A percentile compares a stretch with the other conserved stretches of the same genome.
These are phyloP conservation scores for Drosophila athabasca DNA, from an alignment of 1,140 invertebrate genomes.

Conservation along the genomic window DNA sequence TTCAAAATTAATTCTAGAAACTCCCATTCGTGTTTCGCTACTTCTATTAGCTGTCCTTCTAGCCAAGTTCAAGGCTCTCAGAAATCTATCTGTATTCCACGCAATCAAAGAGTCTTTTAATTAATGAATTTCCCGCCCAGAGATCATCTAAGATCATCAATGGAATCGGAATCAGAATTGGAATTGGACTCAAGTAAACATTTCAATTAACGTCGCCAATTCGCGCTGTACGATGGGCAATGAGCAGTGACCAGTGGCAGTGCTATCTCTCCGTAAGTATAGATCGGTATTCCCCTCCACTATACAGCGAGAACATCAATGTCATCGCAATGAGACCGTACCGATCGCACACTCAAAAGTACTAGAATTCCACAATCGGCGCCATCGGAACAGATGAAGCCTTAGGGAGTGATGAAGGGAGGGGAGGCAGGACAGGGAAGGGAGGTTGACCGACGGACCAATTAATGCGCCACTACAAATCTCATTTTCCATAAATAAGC, in stretches of 20 bases:
- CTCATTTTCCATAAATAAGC: slow-evolving; percentile 72
- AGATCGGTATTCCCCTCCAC: slow-evolving; percentile 8
- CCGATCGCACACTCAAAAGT: slow-evolving; percentile 7
- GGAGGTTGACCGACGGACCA: slow-evolving; percentile 15
- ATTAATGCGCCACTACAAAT: slow-evolving; percentile 71
- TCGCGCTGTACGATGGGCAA: background rate
- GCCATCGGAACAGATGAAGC: slow-evolving; percentile 37
- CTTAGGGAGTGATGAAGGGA: background rate
- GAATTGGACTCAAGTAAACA: slow-evolving; percentile 25
- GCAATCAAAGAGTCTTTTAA: background rate
- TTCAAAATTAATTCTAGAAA: too few relatives aligned
- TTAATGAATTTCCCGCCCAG: background rate
- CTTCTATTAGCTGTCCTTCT: too few relatives aligned
- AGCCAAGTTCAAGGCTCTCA: too few relatives aligned
- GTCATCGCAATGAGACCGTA: slow-evolving; percentile 61
- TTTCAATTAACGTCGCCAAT: slow-evolving; percentile 46
- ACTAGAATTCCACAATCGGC: slow-evolving; percentile 57
- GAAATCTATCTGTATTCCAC: background rate
- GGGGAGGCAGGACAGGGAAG: background rate
- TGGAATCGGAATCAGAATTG: too few relatives aligned
- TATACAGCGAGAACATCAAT: slow-evolving; percentile 50
- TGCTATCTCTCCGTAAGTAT: slow-evolving; percentile 4
- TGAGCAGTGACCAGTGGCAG: background rate
- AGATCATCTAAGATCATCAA: slow-evolving; percentile 25
- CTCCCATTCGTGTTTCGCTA: too few relatives aligned